Base-by-base conservation (phyloP, 2,797 vertebrate species). In the Sardinella longiceps region DNA sequence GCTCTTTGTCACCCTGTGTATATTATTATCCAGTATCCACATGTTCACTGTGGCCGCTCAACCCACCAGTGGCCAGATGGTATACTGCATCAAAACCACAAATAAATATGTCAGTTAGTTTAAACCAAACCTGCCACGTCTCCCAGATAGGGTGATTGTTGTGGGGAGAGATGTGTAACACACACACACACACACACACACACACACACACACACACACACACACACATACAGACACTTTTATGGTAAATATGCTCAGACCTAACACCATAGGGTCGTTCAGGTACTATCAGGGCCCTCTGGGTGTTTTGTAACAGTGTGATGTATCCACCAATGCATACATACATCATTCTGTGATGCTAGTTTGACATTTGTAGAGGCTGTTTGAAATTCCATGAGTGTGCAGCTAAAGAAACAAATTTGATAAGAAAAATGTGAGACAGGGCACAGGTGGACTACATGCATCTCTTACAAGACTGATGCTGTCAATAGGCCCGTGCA, bases 401-500 rank as follows among this genome's bases (percentile, higher is more conserved):
- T 70, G 6, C 28, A 70, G 63, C 23, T 15, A 30, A 70, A 66
- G 3, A 33, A 56, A 58, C 1, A 58, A 25, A n/a, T 74, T 74
- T 74, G 3, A 74, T 15, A 37, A 7, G 14, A 37, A 39, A 43
- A 77, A 2, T 43, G 15, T 77, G 70, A 77, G 20, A 20, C n/a
- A 20, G 7, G 28, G 70, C 7, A n/a, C 33, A 74, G 66, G 66
- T 39, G 33, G 66, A 74, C 14, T 39, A 11, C 4, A 5, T 15
- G 12, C 28, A 37, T 37, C 60, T 30, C 18, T 70, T 74, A 37
- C 33, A 15, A 18, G 66, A 39, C 66, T 37, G 66, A 74, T 37
- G 37, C 37, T 77, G 70, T 77, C 37, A 43, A 77, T 77, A 77
- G 70, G 70, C 70, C 37, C 39, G 70, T 23, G 18, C 33, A 43